Conservation (phyloP, 2,113 vertebrate species). For the Serilophus lunatus region DNA sequence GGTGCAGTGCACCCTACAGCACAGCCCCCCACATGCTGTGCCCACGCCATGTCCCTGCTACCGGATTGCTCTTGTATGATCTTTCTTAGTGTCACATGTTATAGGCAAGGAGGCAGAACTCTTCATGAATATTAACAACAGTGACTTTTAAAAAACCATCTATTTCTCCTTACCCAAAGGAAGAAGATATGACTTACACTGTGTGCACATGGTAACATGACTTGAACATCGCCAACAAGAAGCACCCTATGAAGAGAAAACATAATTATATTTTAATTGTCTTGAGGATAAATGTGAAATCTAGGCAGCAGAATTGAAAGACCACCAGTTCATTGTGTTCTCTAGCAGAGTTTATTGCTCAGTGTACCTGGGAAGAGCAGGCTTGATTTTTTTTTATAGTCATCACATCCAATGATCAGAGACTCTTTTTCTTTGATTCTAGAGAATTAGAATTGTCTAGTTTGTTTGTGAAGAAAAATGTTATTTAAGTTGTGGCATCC, state of each 20-base stretch:
- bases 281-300: not conserved
- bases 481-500: not conserved
- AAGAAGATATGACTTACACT: not conserved
- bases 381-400: not conserved
- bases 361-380: not conserved
- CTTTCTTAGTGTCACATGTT: not conserved
- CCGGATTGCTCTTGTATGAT: not conserved
- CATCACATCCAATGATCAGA: accelerated
- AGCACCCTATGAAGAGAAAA: not conserved
- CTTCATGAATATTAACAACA: accelerated
- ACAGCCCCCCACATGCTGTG: not conserved
- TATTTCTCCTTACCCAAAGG: not conserved
- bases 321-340: not conserved
- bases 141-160: not conserved
- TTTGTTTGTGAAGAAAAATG: not conserved
- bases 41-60: not conserved
- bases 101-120: not conserved
- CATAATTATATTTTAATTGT: not conserved
- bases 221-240: not conserved
- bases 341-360: too few relatives aligned
- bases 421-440: not conserved
- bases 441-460: not conserved
- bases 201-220: not conserved
- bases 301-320: not conserved
- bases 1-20: accelerated